Percentiles rank a stretch among this genome's conserved stretches.
Evolutionary conservation across 2,888 invertebrate genomes (phyloP).

Genomic region (Ariolimax columbianus): DNA sequence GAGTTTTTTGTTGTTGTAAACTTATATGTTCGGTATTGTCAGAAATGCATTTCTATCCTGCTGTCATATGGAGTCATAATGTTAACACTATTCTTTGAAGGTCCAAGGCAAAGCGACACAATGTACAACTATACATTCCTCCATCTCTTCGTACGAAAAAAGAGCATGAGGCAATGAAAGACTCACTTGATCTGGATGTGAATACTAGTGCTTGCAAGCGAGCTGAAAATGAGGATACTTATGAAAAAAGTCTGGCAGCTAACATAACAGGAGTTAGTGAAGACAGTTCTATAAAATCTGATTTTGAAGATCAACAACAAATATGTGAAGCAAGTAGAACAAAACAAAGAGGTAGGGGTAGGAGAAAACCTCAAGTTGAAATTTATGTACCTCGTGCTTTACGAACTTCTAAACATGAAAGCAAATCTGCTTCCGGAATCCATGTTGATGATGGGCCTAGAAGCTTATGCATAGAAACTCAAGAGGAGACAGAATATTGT

Average conservation of each 20-base stretch:
- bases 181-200: background rate
- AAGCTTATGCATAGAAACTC: background rate
- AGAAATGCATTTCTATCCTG: background rate
- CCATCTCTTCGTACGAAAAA: slow-evolving; percentile 50
- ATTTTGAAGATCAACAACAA: slow-evolving; percentile 31
- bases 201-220: background rate
- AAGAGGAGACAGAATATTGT: background rate
- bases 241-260: background rate
- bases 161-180: slow-evolving; percentile 20
- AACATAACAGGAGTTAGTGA: background rate
- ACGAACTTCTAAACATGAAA: slow-evolving; percentile 52
- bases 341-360: slow-evolving; percentile 43
- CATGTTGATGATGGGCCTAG: background rate
- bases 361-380: slow-evolving; percentile 84
- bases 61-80: background rate
- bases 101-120: slow-evolving; percentile 45
- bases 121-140: slow-evolving; percentile 53
- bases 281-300: slow-evolving; percentile 50
- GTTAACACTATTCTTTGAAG: slow-evolving; percentile 15
- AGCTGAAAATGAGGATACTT: background rate
- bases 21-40: too few species aligned
- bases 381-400: slow-evolving; percentile 88
- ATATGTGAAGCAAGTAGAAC: slow-evolving; percentile 23
- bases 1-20: too few species aligned
- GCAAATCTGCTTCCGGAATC: background rate